These are phyloP conservation scores for Notolabrus celidotus DNA, from an alignment of 2,797 vertebrate genomes.

Conservation along the genomic window DNA sequence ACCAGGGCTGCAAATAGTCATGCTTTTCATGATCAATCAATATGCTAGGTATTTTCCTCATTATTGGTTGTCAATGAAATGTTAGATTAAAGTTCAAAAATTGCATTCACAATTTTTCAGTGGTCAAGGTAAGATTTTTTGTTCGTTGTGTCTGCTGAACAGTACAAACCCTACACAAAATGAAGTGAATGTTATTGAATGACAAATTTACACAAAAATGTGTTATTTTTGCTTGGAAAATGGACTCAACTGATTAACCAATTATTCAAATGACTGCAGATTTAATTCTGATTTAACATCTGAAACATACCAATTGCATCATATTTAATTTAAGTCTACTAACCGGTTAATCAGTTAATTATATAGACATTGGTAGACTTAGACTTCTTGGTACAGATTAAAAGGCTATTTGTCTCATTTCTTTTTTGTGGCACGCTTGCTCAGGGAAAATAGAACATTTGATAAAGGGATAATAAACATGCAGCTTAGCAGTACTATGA, in stretches of 20 bases:
- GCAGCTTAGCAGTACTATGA: neutral
- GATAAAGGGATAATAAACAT: constrained; percentile 36
- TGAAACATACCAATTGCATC: neutral
- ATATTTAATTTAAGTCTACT: no score
- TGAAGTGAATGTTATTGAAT: no score
- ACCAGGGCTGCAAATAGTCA: neutral
- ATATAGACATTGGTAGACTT: neutral
- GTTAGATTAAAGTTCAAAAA: neutral
- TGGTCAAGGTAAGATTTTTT: no score
- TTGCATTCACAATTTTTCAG: neutral
- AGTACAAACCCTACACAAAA: no score
- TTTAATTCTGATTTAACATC: neutral
- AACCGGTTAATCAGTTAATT: neutral
- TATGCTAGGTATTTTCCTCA: no score
- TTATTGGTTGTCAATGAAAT: no score
- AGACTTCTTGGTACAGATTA: no score
- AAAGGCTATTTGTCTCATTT: neutral
- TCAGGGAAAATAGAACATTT: constrained; percentile 24
- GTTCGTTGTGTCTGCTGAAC: no score
- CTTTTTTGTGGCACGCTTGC: constrained; percentile 20
- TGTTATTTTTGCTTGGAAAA: neutral
- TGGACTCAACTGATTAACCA: no score
- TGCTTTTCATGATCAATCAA: neutral
- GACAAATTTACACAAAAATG: no score
- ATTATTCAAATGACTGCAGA: neutral